Evolutionary conservation across 1,140 invertebrate species (phyloP), one percentile per base, ranked within the genome.

Genomic region (Diplogasteroides magnus): DNA sequence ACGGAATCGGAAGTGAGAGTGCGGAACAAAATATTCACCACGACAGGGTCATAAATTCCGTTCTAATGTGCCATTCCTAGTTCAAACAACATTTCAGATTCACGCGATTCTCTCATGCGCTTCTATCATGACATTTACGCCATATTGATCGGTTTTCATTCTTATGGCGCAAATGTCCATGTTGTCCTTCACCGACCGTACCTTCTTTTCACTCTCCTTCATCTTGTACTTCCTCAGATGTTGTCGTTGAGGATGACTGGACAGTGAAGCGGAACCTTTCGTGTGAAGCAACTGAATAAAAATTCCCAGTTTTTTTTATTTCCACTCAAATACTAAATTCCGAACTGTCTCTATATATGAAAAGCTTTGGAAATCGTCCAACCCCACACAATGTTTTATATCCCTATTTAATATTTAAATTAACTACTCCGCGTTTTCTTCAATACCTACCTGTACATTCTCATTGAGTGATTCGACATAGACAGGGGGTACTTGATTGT

Each of bases 401-500:
- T n/a, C n/a, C n/a, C n/a, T n/a, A n/a, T n/a, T n/a, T n/a, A n/a
- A n/a, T n/a, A n/a, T n/a, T n/a, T n/a, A n/a, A n/a, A n/a, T n/a
- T n/a, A n/a, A n/a, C n/a, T n/a, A n/a, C n/a, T n/a, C n/a, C n/a
- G n/a, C n/a, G n/a, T n/a, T n/a, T n/a, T 63, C 23, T 27, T 11
- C 61, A 63, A 31, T 63, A 61, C 71, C 27, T 15, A 74, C 73
- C 26, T 65, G 37, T 32, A 74, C 67, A n/a, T 72, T 66, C 32
- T 74, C 74, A 23, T 74, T 65, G 48, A 75, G 66, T 23, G 68
- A 65, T 61, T 75, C 74, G 15, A 74, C 71, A 61, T 75, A 75
- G 19, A 73, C 71, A n/a, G 74, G 74, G 1, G 74, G 74, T 2
- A 75, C 74, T 69, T 75, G 74, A 66, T 74, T 74, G 62, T 75